These are phyloP conservation scores for Hypomesus transpacificus DNA, from an alignment of 2,113 vertebrate genomes.

Conservation along the genomic window DNA sequence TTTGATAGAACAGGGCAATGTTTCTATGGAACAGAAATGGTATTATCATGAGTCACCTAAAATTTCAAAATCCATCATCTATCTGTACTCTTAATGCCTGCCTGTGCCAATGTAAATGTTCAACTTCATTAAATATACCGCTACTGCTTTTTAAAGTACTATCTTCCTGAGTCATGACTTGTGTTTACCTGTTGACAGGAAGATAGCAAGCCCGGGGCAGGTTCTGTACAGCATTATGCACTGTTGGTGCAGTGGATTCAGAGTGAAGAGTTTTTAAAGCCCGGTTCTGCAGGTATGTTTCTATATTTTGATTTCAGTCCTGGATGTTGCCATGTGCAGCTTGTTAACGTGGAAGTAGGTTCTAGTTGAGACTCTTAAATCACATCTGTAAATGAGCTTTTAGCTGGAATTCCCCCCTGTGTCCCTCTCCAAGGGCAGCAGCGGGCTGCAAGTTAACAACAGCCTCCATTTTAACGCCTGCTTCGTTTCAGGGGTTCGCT, in stretches of 20 bases:
- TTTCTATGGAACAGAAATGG: too few species aligned
- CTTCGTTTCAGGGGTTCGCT: conserved; percentile 6
- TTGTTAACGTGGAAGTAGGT: conserved; percentile 13
- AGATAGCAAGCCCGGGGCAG: background rate
- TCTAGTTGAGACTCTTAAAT: conserved; percentile 13
- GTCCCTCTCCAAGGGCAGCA: background rate
- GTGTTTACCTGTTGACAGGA: background rate
- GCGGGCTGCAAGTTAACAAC: conserved; percentile 8
- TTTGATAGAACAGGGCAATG: background rate
- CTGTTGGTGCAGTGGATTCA: too few species aligned
- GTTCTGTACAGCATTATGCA: background rate
- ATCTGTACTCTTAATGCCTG: too few species aligned
- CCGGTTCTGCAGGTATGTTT: background rate
- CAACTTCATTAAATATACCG: too few species aligned
- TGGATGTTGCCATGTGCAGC: conserved; percentile 7
- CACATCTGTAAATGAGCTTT: conserved; percentile 7
- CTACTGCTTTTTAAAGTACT: too few species aligned
- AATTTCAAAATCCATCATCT: too few species aligned
- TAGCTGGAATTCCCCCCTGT: background rate
- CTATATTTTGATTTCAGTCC: background rate
- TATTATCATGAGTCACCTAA: too few species aligned
- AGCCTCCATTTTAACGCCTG: conserved; percentile 6
- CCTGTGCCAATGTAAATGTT: too few species aligned
- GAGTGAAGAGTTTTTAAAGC: background rate
- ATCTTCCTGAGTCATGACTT: background rate